Percentiles rank a stretch among this genome's conserved stretches.
Evolutionary conservation across 2,888 invertebrate species (phyloP).

Genomic region (Tipula lateralis): DNA sequence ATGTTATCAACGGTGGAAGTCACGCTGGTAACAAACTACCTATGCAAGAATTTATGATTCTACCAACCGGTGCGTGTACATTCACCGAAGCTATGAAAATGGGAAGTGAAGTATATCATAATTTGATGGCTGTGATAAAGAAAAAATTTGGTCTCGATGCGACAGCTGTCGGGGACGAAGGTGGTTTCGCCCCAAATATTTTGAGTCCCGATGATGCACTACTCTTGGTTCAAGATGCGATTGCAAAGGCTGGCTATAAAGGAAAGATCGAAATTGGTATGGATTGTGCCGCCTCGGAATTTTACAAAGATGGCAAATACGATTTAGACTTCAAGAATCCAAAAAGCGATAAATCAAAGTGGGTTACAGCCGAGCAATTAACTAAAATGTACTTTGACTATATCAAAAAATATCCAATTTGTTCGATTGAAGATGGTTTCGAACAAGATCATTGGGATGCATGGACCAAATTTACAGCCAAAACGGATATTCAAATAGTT

Average conservation of each 20-base stretch:
- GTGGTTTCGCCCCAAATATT: slow-evolving; percentile 99
- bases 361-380: slow-evolving; percentile 77
- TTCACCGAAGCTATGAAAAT: slow-evolving; percentile 99
- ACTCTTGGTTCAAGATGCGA: slow-evolving; percentile 79
- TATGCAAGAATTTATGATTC: slow-evolving; percentile 97
- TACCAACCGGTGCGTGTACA: slow-evolving; percentile 84
- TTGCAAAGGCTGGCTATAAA: slow-evolving; percentile 92
- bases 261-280: slow-evolving; percentile 97
- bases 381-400: slow-evolving; percentile 83
- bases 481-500: slow-evolving; percentile 78
- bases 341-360: slow-evolving; percentile 75
- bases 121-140: slow-evolving; percentile 94
- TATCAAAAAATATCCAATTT: slow-evolving; percentile 88
- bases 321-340: slow-evolving; percentile 98
- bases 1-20: slow-evolving; percentile 98
- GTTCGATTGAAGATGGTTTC: slow-evolving; percentile 98
- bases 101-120: slow-evolving; percentile 96
- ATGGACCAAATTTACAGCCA: slow-evolving; percentile 75
- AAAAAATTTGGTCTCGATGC: slow-evolving; percentile 92
- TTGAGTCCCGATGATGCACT: slow-evolving; percentile 93
- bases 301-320: slow-evolving; percentile 77
- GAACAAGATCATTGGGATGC: slow-evolving; percentile 99
- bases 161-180: slow-evolving; percentile 98
- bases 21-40: slow-evolving; percentile 98
- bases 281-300: slow-evolving; percentile 99